These are phyloP conservation scores for Cantharis lateralis DNA, from an alignment of 2,888 invertebrate genomes.

Conservation along the genomic window DNA sequence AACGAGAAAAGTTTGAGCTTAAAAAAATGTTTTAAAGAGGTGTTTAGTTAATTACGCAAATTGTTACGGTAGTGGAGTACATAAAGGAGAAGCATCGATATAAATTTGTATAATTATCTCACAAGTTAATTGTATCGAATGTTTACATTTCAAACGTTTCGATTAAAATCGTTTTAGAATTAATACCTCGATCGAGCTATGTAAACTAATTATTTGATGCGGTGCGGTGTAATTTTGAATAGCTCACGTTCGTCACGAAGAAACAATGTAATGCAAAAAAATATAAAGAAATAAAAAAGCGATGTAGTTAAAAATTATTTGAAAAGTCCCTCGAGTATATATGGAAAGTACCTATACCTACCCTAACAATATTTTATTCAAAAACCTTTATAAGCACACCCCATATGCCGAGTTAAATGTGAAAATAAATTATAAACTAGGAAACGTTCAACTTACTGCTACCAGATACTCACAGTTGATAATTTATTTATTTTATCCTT, in stretches of 20 bases:
- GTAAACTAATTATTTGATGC: background rate
- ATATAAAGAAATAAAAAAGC: background rate
- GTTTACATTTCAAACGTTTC: background rate
- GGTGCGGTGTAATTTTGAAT: background rate
- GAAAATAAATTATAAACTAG: slow-evolving; percentile 11
- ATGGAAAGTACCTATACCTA: background rate
- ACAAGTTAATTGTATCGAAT: background rate
- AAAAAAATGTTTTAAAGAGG: background rate
- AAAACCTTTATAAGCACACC: slow-evolving; percentile 1
- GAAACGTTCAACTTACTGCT: slow-evolving; percentile 1
- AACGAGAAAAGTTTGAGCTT: background rate
- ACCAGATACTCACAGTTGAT: background rate
- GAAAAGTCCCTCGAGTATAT: background rate
- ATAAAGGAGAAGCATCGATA: background rate
- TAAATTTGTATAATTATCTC: background rate
- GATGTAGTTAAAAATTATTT: background rate
- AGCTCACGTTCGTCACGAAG: background rate
- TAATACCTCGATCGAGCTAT: background rate
- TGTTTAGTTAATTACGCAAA: background rate
- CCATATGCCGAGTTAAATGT: slow-evolving; percentile 5
- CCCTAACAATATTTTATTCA: background rate
- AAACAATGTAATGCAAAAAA: background rate
- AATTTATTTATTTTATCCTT: background rate
- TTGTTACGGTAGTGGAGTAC: background rate
- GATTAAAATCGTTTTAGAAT: background rate